Evolutionary conservation across 2,113 vertebrate species (phyloP).

Genomic region (Lathamus discolor): DNA sequence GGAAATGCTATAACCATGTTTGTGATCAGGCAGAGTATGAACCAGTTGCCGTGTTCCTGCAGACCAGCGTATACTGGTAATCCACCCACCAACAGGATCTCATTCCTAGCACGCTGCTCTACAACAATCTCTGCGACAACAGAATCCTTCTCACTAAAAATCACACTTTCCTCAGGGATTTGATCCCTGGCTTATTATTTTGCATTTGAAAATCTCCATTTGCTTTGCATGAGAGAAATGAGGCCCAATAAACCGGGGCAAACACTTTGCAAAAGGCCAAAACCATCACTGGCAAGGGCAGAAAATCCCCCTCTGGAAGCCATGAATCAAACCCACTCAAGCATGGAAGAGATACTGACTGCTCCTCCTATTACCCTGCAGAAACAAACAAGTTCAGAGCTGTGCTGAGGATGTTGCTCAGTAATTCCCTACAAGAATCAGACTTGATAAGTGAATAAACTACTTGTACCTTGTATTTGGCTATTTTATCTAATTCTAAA

Average conservation of each 20-base stretch:
- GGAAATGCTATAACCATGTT: background rate
- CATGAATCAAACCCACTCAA: slow-evolving; percentile 19
- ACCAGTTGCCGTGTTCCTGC: background rate
- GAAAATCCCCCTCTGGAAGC: slow-evolving; percentile 10
- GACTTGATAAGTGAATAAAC: background rate
- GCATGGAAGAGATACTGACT: background rate
- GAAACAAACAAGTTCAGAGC: background rate
- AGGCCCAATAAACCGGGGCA: background rate
- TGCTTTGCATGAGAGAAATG: background rate
- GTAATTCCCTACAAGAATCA: slow-evolving; percentile 12
- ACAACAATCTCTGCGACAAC: background rate
- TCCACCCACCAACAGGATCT: background rate
- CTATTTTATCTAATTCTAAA: background rate
- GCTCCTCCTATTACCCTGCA: background rate
- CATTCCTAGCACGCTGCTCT: background rate
- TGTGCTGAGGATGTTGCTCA: background rate
- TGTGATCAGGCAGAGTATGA: background rate
- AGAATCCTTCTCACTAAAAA: background rate
- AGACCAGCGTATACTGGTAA: background rate
- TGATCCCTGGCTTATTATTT: background rate
- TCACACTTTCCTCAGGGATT: background rate
- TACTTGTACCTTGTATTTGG: background rate
- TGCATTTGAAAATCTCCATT: background rate
- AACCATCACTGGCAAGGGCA: background rate
- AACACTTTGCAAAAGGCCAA: background rate